Conservation (phyloP, 2,113 vertebrate genomes). For the Lasiurus borealis region DNA sequence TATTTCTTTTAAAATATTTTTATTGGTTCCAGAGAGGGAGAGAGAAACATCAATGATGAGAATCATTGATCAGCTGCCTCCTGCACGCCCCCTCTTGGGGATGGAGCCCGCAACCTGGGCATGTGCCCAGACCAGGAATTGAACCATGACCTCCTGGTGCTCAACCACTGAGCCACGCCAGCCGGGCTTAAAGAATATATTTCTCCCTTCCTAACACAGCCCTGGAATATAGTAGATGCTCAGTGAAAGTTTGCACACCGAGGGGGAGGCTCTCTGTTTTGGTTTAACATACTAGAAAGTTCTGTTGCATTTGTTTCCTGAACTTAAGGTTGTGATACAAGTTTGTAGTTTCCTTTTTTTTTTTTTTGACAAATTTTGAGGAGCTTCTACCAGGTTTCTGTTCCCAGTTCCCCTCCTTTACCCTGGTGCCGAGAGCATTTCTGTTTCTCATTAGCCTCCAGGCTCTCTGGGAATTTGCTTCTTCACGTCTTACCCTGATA, state of each 20-base stretch:
- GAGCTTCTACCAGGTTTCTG: neutral
- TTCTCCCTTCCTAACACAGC: neutral
- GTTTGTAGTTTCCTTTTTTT: neutral
- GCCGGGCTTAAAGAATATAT: neutral
- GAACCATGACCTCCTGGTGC: no score
- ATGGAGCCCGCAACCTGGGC: no score
- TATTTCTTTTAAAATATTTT: no score
- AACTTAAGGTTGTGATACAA: neutral
- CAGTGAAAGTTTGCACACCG: neutral
- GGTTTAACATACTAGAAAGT: neutral
- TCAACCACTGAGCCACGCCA: no score
- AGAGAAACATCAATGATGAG: no score
- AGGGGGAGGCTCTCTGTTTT: neutral
- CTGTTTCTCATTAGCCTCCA: slow-evolving; percentile 50
- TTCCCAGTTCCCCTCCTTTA: neutral
- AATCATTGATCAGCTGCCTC: no score
- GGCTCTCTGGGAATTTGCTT: neutral
- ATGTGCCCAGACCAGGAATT: no score
- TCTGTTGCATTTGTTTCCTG: neutral
- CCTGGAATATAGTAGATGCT: neutral
- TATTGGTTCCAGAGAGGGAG: no score
- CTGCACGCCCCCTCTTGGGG: no score
- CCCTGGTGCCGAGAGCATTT: neutral
- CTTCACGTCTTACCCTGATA: slow-evolving; percentile 26
- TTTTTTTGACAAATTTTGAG: neutral